Evolutionary conservation across 2,113 vertebrate species (phyloP).

Genomic region (Mirza zaza): DNA sequence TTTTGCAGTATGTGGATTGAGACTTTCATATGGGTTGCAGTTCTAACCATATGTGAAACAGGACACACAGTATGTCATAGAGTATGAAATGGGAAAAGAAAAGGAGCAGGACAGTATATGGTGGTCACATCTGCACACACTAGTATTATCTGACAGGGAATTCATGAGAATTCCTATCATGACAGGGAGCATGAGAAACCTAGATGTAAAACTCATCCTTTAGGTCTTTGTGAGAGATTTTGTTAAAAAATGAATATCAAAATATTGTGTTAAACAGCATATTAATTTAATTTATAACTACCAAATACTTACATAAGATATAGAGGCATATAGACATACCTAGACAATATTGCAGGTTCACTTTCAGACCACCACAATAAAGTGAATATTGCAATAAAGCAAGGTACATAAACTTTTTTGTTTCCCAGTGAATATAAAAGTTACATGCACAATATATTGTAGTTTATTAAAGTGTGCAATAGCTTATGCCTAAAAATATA

Average conservation of each 20-base stretch:
- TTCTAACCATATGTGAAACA: neutral
- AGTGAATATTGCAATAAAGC: neutral
- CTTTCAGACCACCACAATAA: neutral
- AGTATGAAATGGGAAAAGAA: neutral
- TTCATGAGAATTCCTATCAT: neutral
- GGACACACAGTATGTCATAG: neutral
- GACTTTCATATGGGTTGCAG: neutral
- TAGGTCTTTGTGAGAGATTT: neutral
- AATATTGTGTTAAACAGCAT: neutral
- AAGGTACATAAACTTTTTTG: neutral
- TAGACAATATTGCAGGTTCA: neutral
- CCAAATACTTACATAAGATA: neutral
- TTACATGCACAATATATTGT: neutral
- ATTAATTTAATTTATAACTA: neutral
- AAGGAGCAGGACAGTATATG: accelerated
- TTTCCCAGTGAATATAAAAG: neutral
- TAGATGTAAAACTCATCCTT: neutral
- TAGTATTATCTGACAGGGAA: neutral
- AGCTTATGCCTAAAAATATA: neutral
- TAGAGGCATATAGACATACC: neutral
- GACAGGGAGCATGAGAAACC: neutral
- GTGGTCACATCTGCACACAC: neutral
- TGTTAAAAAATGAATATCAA: neutral
- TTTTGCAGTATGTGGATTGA: neutral
- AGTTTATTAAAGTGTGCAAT: neutral